Percentiles rank a stretch among this genome's conserved stretches.
Evolutionary conservation across 2,797 vertebrate species (phyloP).

Genomic region (Melanotaenia pygmaea): DNA sequence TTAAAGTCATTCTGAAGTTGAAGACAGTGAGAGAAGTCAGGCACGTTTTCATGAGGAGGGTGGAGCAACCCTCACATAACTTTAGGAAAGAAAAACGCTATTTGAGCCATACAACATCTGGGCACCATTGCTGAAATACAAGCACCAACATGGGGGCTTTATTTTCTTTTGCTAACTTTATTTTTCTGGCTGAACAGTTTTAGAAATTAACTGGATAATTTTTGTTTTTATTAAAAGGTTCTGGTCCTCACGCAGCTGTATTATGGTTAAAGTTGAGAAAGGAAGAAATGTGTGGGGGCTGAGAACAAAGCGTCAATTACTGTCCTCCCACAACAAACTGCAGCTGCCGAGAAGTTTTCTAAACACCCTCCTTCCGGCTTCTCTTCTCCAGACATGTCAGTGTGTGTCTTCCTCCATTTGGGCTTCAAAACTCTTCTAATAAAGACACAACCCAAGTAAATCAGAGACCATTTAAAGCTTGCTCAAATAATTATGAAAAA

Average conservation of each 20-base stretch:
- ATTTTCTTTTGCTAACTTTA: background rate
- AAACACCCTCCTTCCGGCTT: conserved; percentile 32
- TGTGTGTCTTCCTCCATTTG: conserved; percentile 14
- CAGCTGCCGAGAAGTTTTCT: conserved; percentile 10
- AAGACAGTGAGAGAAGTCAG: background rate
- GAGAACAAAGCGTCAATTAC: conserved; percentile 9
- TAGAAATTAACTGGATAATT: background rate
- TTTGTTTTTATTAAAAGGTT: background rate
- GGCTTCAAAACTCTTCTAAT: background rate
- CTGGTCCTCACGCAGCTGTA: background rate
- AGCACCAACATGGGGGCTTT: background rate
- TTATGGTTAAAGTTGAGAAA: background rate
- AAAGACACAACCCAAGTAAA: background rate
- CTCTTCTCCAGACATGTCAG: background rate
- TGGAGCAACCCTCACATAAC: conserved; percentile 35
- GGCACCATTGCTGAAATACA: conserved; percentile 11
- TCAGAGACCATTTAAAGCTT: background rate
- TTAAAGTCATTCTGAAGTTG: background rate
- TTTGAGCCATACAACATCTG: conserved; percentile 53
- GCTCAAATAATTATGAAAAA: background rate
- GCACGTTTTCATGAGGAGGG: conserved; percentile 37
- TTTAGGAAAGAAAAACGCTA: conserved; percentile 13
- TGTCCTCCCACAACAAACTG: conserved; percentile 20
- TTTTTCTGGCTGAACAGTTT: background rate
- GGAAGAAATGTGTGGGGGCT: background rate